These are phyloP conservation scores for Brachionus sp. DNA, from an alignment of 1,140 invertebrate species.

Conservation along the genomic window DNA sequence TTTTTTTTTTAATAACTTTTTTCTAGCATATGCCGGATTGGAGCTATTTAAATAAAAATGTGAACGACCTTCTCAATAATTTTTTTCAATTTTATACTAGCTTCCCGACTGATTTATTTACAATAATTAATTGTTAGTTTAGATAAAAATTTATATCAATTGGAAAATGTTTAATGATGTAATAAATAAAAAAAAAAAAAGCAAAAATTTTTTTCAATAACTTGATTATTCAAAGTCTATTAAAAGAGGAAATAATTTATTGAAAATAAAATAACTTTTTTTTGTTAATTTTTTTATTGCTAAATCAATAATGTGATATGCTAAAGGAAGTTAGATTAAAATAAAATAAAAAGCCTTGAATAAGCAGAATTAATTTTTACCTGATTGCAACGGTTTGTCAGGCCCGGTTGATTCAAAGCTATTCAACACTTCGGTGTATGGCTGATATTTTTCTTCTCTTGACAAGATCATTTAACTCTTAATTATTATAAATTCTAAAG, in stretches of 20 bases:
- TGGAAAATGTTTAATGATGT: neutral
- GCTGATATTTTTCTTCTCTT: neutral
- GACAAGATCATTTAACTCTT: neutral
- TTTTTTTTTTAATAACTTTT: neutral
- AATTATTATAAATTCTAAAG: slow-evolving; percentile 6
- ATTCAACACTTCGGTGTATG: neutral
- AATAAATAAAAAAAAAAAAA: neutral
- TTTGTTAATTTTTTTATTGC: neutral
- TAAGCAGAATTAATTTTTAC: neutral
- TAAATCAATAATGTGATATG: neutral
- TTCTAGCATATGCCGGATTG: neutral
- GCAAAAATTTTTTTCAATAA: neutral
- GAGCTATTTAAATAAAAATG: neutral
- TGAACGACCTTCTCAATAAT: neutral
- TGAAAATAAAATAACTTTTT: no score
- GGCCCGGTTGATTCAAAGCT: neutral
- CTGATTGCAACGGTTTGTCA: neutral
- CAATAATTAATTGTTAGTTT: neutral
- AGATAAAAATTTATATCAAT: neutral
- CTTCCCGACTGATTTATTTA: neutral
- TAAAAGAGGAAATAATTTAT: neutral
- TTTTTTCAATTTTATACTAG: neutral
- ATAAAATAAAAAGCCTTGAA: neutral
- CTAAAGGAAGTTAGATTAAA: neutral
- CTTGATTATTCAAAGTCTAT: neutral